These are phyloP conservation scores for Scomber colias DNA, from an alignment of 2,113 vertebrate species.

Conservation along the genomic window DNA sequence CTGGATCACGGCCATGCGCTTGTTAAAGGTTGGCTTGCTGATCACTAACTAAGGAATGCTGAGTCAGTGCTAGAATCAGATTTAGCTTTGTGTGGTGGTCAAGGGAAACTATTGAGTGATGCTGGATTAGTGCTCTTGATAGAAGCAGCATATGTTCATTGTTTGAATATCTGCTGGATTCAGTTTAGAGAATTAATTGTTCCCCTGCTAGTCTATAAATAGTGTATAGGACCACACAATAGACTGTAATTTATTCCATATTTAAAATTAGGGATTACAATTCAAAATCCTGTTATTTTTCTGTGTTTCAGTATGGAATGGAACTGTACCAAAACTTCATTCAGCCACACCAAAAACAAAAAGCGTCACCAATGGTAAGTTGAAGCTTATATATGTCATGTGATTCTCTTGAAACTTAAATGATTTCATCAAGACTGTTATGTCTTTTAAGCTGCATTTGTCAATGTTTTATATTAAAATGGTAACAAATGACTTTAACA, in stretches of 20 bases:
- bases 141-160: constrained; percentile 67
- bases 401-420: neutral
- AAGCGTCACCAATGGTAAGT: constrained; percentile 92
- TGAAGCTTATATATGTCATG: neutral
- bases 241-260: neutral
- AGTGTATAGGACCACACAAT: constrained; percentile 24
- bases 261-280: constrained; percentile 17
- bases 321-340: constrained; percentile 97
- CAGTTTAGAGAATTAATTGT: constrained; percentile 47
- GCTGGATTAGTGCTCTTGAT: constrained; percentile 66
- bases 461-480: no score
- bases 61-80: constrained; percentile 69
- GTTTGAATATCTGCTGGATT: constrained; percentile 61
- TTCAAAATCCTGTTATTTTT: constrained; percentile 9
- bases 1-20: constrained; percentile 96
- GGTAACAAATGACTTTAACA: no score
- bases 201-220: constrained; percentile 39
- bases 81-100: constrained; percentile 65
- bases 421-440: no score
- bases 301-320: constrained; percentile 91
- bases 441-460: no score
- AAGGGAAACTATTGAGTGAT: constrained; percentile 61
- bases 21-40: constrained; percentile 91
- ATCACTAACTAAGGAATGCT: constrained; percentile 63
- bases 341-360: constrained; percentile 93